Evolutionary conservation across 2,888 invertebrate genomes (phyloP).

Genomic region (Osedax fenrisi): DNA sequence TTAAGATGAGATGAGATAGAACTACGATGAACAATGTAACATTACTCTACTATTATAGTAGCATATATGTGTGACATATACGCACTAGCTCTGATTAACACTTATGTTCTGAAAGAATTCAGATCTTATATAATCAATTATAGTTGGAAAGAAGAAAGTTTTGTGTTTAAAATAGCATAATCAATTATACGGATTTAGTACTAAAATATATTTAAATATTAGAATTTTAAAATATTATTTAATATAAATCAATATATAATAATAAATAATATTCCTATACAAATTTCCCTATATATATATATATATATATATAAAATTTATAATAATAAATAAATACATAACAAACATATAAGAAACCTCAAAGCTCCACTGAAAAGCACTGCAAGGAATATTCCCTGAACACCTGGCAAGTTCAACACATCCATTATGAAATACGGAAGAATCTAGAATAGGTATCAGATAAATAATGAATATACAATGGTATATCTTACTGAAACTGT

Average conservation of each 20-base stretch:
- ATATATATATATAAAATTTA: neutral
- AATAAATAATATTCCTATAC: neutral
- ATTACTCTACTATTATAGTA: too few species aligned
- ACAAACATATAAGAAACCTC: constrained; percentile 30
- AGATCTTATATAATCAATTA: too few species aligned
- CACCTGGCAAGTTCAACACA: constrained; percentile 36
- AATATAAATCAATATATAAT: neutral
- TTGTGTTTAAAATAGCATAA: too few species aligned
- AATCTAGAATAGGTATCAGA: constrained; percentile 30
- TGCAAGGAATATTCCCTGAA: constrained; percentile 37
- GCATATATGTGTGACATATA: too few species aligned
- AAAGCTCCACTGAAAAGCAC: constrained; percentile 38
- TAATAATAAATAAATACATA: neutral
- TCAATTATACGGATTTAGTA: too few species aligned
- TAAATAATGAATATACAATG: too few species aligned
- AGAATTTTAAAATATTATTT: neutral
- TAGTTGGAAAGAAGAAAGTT: too few species aligned
- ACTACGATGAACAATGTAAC: constrained; percentile 20
- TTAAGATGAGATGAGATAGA: constrained; percentile 35
- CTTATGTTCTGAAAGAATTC: too few species aligned
- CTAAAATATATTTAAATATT: too few species aligned
- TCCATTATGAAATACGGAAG: constrained; percentile 36
- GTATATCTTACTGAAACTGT: too few species aligned
- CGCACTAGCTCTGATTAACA: too few species aligned
- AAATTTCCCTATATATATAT: neutral